Evolutionary conservation across 2,113 vertebrate species (phyloP), one percentile per base, ranked within the genome.

Genomic region (Sus scrofa): DNA sequence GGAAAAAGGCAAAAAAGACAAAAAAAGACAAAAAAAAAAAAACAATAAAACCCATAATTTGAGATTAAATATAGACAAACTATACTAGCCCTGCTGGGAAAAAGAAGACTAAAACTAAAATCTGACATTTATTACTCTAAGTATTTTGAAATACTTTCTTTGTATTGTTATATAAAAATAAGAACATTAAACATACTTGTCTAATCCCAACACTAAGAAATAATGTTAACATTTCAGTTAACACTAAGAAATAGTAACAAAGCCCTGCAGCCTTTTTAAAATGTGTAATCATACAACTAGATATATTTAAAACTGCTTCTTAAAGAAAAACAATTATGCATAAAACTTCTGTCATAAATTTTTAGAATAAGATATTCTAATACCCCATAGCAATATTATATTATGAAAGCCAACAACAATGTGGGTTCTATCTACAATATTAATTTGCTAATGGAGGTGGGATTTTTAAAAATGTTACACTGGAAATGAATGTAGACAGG

Each of bases 11-110:
- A n/a, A n/a, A n/a, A n/a, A n/a, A n/a, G n/a, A n/a, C n/a, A n/a
- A n/a, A n/a, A n/a, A n/a, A n/a, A n/a, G n/a, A n/a, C n/a, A n/a
- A n/a, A n/a, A n/a, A n/a, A n/a, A n/a, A n/a, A 71, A 20, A 68
- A 94, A 94, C 75, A n/a, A n/a, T 77, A 20, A 68, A 94, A 94
- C 75, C 63, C 75, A 65, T 75, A 63, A 63, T 60, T 91, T 97
- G 32, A 93, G 16, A 58, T 58, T 68, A 89, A 52, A 27, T 34
- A 94, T 4, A 70, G 15, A 75, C 2, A 83, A 60, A 91, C 74
- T 70, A 86, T 34, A 67, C 4, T 62, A 89, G 16, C 54, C 6
- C 30, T 95, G 44, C 8, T 26, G 3, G 10, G 68, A 92, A 91
- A 74, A 9, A 86, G 26, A 65, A 95, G 32, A 68, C 6, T 26